Evolutionary conservation across 2,797 vertebrate genomes (phyloP).

Genomic region (Gymnodraco acuticeps): DNA sequence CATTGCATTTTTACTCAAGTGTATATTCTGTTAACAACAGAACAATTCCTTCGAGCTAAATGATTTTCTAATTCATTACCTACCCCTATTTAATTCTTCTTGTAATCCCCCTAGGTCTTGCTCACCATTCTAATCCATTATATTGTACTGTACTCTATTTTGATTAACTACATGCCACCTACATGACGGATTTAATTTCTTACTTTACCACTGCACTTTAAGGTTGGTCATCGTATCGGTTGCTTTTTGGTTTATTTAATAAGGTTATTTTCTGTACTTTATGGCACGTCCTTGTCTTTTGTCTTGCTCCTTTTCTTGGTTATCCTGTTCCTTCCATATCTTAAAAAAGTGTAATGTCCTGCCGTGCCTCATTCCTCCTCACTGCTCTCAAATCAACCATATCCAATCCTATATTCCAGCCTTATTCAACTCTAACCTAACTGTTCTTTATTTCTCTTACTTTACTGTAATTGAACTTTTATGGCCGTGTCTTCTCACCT

Average conservation of each 20-base stretch:
- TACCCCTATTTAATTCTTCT: constrained; percentile 40
- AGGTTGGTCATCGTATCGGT: neutral
- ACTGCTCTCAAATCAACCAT: constrained; percentile 21
- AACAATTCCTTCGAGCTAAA: constrained; percentile 67
- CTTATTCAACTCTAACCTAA: neutral
- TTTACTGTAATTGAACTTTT: constrained; percentile 10
- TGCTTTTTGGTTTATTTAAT: constrained; percentile 4
- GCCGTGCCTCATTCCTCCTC: neutral
- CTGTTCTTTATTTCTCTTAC: constrained; percentile 2
- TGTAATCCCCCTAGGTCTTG: constrained; percentile 45
- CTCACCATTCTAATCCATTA: constrained; percentile 28
- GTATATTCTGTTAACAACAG: constrained; percentile 71
- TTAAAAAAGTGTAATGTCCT: constrained; percentile 5
- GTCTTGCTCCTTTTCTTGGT: constrained; percentile 1
- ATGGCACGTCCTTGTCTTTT: constrained; percentile 5
- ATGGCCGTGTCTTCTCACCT: neutral
- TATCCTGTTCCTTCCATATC: constrained; percentile 7
- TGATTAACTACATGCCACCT: constrained; percentile 8
- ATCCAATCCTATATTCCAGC: neutral
- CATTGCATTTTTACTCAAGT: constrained; percentile 63
- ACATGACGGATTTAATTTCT: neutral
- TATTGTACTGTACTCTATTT: constrained; percentile 32
- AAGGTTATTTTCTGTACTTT: neutral
- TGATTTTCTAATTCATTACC: constrained; percentile 73
- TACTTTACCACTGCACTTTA: neutral